These are phyloP conservation scores for Gallinago undulata DNA, from an alignment of 2,113 vertebrate genomes.

Conservation along the genomic window DNA sequence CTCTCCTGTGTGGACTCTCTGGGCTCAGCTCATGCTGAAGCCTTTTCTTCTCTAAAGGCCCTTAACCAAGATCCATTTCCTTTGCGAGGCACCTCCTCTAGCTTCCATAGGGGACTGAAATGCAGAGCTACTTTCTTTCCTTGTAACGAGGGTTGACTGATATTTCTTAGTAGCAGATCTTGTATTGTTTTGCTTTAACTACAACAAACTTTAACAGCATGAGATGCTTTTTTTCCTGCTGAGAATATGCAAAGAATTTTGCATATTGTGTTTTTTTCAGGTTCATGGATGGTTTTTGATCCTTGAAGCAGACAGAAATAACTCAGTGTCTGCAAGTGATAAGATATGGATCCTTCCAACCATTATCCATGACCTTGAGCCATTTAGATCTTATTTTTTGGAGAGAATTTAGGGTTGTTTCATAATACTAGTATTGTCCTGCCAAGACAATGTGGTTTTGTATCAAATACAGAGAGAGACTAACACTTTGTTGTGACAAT, in stretches of 20 bases:
- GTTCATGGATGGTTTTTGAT: background rate
- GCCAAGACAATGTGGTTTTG: background rate
- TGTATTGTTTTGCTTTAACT: background rate
- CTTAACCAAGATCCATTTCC: background rate
- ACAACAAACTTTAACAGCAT: background rate
- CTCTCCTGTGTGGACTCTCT: background rate
- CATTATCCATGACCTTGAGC: background rate
- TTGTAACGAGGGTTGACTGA: background rate
- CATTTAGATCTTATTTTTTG: background rate
- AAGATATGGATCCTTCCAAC: background rate
- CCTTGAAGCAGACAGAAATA: background rate
- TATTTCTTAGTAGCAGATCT: background rate
- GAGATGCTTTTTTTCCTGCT: background rate
- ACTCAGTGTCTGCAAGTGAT: background rate
- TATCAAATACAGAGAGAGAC: background rate
- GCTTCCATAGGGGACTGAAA: background rate
- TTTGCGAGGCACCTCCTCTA: background rate
- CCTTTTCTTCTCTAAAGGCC: background rate
- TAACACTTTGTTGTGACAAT: background rate
- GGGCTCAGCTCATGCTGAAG: background rate
- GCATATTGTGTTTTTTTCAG: background rate
- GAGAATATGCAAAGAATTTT: background rate
- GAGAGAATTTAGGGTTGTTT: background rate
- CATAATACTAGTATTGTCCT: background rate
- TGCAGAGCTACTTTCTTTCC: background rate